Percentiles rank a stretch among this genome's conserved stretches.
Evolutionary conservation across 30 jellyfish, hydroid and myxozoan species (phyloP).

Genomic region (Aurelia aurita complex sp. Pacific): DNA sequence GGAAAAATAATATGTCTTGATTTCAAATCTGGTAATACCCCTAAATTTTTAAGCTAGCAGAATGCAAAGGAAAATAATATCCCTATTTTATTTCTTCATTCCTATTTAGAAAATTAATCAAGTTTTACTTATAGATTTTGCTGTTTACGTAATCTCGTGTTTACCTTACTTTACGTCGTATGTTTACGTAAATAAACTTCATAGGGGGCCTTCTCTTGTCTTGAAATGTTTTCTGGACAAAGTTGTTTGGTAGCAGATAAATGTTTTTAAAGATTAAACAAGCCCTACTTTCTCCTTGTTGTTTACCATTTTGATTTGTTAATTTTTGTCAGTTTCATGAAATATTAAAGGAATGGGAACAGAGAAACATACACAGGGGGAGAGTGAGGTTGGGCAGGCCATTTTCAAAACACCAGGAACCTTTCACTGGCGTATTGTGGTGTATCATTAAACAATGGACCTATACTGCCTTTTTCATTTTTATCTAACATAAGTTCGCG

Average conservation of each 20-base stretch:
- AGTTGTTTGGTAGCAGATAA: slow-evolving; percentile 24
- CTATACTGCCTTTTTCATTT: no score
- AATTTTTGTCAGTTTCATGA: not conserved
- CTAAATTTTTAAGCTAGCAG: slow-evolving; percentile 45
- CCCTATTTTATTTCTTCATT: slow-evolving; percentile 31
- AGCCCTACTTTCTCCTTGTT: not conserved
- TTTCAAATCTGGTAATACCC: slow-evolving; percentile 69
- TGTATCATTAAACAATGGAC: no score
- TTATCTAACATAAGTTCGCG: no score
- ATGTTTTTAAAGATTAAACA: slow-evolving; percentile 3
- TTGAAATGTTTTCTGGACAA: slow-evolving; percentile 9
- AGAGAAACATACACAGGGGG: no score
- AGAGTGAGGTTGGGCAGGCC: no score
- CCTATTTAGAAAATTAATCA: slow-evolving; percentile 48
- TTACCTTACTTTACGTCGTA: slow-evolving; percentile 13
- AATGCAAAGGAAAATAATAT: slow-evolving; percentile 36
- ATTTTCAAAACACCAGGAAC: no score
- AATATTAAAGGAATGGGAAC: no score
- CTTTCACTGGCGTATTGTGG: no score
- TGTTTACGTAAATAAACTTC: slow-evolving; percentile 30
- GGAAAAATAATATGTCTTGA: slow-evolving; percentile 18
- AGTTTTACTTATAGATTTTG: slow-evolving; percentile 39
- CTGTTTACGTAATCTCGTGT: slow-evolving; percentile 55
- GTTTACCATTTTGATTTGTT: not conserved
- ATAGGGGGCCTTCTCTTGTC: slow-evolving; percentile 45